Percentiles rank a stretch among this genome's conserved stretches.
These are phyloP conservation scores for Diachasma alloeum DNA, from an alignment of 1,140 invertebrate genomes.

Conservation along the genomic window DNA sequence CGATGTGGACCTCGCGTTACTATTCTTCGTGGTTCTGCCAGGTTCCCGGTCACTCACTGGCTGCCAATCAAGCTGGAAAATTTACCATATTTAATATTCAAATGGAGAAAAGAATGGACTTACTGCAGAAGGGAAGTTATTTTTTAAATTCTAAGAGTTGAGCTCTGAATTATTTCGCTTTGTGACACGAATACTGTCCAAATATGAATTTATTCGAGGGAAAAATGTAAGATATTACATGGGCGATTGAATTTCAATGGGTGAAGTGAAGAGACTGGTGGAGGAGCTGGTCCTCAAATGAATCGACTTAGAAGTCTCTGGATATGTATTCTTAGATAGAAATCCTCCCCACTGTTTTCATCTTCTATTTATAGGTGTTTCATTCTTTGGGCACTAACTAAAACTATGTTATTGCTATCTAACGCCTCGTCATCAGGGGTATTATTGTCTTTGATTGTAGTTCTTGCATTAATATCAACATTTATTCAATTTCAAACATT, in stretches of 20 bases:
- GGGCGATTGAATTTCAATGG: constrained; percentile 20
- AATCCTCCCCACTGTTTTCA: constrained; percentile 49
- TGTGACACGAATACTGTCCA: background rate
- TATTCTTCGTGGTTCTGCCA: constrained; percentile 46
- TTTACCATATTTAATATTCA: constrained; percentile 29
- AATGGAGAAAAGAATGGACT: constrained; percentile 7
- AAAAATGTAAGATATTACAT: background rate
- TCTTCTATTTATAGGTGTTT: constrained; percentile 51
- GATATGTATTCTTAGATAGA: constrained; percentile 57
- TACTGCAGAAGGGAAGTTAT: background rate
- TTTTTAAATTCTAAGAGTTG: background rate
- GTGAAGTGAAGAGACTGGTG: background rate
- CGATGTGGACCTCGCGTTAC: constrained; percentile 46
- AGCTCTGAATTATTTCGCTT: background rate
- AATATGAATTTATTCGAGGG: background rate
- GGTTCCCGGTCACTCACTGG: constrained; percentile 42
- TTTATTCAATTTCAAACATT: no score
- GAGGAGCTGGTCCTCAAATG: constrained; percentile 34
- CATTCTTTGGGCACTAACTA: constrained; percentile 20
- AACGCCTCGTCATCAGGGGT: background rate
- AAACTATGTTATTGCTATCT: background rate
- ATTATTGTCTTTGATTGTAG: background rate
- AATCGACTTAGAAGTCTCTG: constrained; percentile 44
- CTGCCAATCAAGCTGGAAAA: constrained; percentile 48
- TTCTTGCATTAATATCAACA: background rate